Evolutionary conservation across 1,140 invertebrate species (phyloP).

Genomic region (Venustaconcha ellipsiformis): DNA sequence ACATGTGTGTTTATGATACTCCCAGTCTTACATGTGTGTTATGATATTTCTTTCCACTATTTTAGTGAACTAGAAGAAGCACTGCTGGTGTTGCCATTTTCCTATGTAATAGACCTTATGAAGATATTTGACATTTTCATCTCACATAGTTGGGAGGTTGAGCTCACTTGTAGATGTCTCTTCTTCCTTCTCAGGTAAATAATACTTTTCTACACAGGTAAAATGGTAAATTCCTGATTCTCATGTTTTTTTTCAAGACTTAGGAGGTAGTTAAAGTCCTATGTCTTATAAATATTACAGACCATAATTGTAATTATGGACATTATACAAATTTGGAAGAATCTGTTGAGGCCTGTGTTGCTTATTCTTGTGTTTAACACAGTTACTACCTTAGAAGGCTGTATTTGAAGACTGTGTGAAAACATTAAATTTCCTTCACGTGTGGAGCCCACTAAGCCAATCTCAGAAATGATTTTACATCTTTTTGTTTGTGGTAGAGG

Average conservation of each 20-base stretch:
- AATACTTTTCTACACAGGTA: neutral
- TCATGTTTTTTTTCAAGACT: too few relatives aligned
- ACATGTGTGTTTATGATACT: too few relatives aligned
- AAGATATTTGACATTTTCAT: slow-evolving; percentile 77
- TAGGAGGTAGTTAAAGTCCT: too few relatives aligned
- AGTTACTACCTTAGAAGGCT: neutral
- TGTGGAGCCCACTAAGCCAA: too few relatives aligned
- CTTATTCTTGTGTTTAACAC: neutral
- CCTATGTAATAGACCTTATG: slow-evolving; percentile 83
- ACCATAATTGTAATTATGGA: neutral
- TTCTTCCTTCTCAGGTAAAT: slow-evolving; percentile 81
- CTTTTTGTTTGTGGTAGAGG: too few relatives aligned
- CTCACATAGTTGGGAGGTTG: slow-evolving; percentile 77
- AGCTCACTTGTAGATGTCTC: slow-evolving; percentile 81
- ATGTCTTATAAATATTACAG: too few relatives aligned
- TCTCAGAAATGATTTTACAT: too few relatives aligned
- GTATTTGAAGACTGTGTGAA: too few relatives aligned
- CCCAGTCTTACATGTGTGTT: too few relatives aligned
- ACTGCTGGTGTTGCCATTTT: slow-evolving; percentile 86
- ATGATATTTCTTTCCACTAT: slow-evolving; percentile 27
- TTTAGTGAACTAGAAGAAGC: slow-evolving; percentile 91
- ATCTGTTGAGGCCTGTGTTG: neutral
- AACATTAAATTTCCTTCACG: too few relatives aligned
- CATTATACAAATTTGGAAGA: neutral
- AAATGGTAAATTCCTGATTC: neutral